A percentile compares a stretch with the other conserved stretches of the same genome.
These are phyloP conservation scores for Andrena fulva DNA, from an alignment of 2,888 invertebrate species.

Conservation along the genomic window DNA sequence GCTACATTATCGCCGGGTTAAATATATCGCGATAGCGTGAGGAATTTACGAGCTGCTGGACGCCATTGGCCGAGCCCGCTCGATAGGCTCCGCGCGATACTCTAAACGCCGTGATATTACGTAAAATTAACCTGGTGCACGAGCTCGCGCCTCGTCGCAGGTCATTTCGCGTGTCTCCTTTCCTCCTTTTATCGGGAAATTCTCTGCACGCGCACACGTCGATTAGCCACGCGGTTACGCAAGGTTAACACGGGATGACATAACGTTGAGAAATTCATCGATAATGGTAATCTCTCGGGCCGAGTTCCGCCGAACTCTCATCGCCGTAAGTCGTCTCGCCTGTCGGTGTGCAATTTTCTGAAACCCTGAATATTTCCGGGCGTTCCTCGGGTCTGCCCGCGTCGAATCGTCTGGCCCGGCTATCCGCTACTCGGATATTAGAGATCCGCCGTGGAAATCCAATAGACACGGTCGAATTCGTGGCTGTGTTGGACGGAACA, in stretches of 20 bases:
- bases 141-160: neutral
- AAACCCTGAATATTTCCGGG: too few relatives aligned
- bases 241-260: conserved; percentile 47
- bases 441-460: neutral
- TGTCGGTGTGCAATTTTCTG: too few relatives aligned
- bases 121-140: conserved; percentile 46
- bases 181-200: conserved; percentile 18
- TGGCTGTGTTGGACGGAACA: neutral
- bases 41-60: conserved; percentile 53
- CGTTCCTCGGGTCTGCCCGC: neutral
- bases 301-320: neutral
- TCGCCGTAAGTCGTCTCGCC: neutral
- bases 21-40: conserved; percentile 60
- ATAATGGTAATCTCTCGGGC: conserved; percentile 36
- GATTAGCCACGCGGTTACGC: conserved; percentile 39
- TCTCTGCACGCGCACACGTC: conserved; percentile 29
- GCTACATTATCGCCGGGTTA: conserved; percentile 64
- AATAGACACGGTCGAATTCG: conserved; percentile 1
- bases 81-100: conserved; percentile 12
- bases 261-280: conserved; percentile 57
- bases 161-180: neutral
- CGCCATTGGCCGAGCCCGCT: conserved; percentile 42
- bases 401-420: too few relatives aligned
- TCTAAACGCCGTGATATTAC: conserved; percentile 37
- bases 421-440: too few relatives aligned